Percentiles rank a stretch among this genome's conserved stretches.
These are phyloP conservation scores for Andrena haemorrhoa DNA, from an alignment of 2,888 invertebrate genomes.

Conservation along the genomic window DNA sequence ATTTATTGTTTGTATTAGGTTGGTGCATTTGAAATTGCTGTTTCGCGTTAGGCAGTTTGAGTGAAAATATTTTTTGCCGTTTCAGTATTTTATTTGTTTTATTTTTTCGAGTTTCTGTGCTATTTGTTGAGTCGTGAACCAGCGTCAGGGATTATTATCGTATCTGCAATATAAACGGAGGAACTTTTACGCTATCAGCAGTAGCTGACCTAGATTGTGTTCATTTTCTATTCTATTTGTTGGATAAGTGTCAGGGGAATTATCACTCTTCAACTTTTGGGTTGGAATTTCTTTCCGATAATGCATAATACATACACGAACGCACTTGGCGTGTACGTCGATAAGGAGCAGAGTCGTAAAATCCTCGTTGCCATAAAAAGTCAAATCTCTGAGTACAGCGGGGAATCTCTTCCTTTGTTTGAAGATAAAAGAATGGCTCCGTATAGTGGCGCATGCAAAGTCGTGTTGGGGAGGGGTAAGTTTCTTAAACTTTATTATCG, in stretches of 20 bases:
- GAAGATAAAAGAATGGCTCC: constrained; percentile 25
- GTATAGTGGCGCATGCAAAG: constrained; percentile 21
- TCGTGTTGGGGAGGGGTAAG: constrained; percentile 15
- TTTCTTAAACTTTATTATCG: constrained; percentile 49
- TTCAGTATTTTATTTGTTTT: too few species aligned
- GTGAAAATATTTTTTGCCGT: too few species aligned
- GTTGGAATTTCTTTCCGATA: constrained; percentile 13
- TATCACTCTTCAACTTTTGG: not conserved
- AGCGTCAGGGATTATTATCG: too few species aligned
- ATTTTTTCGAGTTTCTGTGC: too few species aligned
- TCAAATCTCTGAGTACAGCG: constrained; percentile 37
- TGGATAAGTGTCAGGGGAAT: not conserved
- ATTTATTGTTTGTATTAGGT: too few species aligned
- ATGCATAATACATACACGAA: constrained; percentile 5
- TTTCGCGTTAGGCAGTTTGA: too few species aligned
- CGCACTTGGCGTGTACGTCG: constrained; percentile 6
- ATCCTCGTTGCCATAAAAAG: constrained; percentile 43
- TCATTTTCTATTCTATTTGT: not conserved
- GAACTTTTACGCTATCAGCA: too few species aligned
- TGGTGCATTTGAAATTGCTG: too few species aligned
- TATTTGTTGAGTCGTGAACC: too few species aligned
- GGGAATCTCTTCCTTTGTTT: constrained; percentile 38
- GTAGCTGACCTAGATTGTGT: not conserved
- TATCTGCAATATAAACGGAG: too few species aligned
- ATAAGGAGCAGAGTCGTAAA: constrained; percentile 45